phyloP scores from a whole-genome alignment of 2,888 invertebrate species.

The Aspidiotus rigidus region DNA sequence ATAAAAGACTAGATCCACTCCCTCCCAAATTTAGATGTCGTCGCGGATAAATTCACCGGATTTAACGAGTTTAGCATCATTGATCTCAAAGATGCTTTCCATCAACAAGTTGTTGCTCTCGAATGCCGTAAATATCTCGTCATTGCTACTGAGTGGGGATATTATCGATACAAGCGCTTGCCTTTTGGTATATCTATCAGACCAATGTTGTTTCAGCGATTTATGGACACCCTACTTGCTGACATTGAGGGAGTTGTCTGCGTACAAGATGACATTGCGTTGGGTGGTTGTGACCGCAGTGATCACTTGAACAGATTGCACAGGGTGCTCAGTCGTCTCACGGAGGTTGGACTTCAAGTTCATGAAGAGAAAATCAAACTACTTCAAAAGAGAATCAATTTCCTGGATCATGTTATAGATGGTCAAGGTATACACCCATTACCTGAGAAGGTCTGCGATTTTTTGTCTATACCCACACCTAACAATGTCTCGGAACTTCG shows the following conservation, averaged over 20 bases:
- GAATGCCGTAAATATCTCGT: neutral
- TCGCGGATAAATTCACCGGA: neutral
- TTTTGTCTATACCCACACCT: too few species aligned
- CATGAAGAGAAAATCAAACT: too few species aligned
- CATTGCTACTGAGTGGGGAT: conserved; percentile 4
- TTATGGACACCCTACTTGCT: conserved; percentile 40
- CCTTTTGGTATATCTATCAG: conserved; percentile 41
- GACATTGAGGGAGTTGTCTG: conserved; percentile 39
- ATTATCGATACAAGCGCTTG: conserved; percentile 35
- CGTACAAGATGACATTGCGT: conserved; percentile 40
- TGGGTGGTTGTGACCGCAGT: conserved; percentile 5
- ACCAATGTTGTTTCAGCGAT: conserved; percentile 39
- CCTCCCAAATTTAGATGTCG: neutral
- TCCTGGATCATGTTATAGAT: too few species aligned
- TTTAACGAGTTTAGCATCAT: conserved; percentile 7
- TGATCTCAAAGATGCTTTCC: conserved; percentile 9
- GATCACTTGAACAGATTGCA: conserved; percentile 24
- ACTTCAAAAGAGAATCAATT: too few species aligned
- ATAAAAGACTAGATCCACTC: neutral
- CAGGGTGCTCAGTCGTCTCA: too few species aligned
- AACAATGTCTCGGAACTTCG: too few species aligned
- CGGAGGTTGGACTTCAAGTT: too few species aligned
- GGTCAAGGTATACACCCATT: too few species aligned
- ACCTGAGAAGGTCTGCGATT: too few species aligned
- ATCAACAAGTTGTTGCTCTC: neutral